phyloP scores from a whole-genome alignment of 1,140 invertebrate genomes.

The Drosophila tsacasi region DNA sequence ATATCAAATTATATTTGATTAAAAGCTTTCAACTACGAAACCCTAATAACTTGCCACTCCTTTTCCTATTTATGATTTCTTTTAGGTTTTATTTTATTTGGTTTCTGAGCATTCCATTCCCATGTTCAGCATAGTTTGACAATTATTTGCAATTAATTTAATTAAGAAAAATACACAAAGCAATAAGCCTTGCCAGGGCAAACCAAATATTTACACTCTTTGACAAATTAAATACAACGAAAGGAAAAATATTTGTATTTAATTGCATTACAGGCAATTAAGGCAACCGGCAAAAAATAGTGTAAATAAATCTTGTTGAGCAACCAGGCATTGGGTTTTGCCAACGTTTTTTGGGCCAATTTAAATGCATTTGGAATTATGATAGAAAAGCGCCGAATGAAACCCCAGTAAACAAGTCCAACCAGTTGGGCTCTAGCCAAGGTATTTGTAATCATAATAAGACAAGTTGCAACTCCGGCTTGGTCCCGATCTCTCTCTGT shows the following conservation, averaged over 20 bases:
- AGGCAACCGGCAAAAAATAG: slow-evolving; percentile 42
- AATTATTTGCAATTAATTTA: slow-evolving; percentile 60
- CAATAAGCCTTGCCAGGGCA: background rate
- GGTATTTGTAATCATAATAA: slow-evolving; percentile 60
- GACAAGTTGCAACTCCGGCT: slow-evolving; percentile 32
- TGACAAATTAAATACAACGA: slow-evolving; percentile 62
- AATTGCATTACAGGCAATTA: slow-evolving; percentile 76
- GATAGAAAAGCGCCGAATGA: slow-evolving; percentile 58
- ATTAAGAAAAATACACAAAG: slow-evolving; percentile 38
- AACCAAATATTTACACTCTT: slow-evolving; percentile 55
- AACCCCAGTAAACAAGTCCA: slow-evolving; percentile 62
- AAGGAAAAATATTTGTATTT: slow-evolving; percentile 69
- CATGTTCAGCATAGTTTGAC: slow-evolving; percentile 41
- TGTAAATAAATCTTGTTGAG: slow-evolving; percentile 54
- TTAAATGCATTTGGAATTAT: slow-evolving; percentile 74
- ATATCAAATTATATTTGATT: slow-evolving; percentile 7
- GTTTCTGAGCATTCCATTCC: slow-evolving; percentile 25
- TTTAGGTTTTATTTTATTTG: background rate
- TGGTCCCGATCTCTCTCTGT: slow-evolving; percentile 13
- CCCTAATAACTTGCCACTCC: background rate
- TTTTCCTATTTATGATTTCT: slow-evolving; percentile 1
- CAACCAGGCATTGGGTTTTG: slow-evolving; percentile 37
- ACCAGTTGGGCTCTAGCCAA: slow-evolving; percentile 62
- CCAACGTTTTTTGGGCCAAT: slow-evolving; percentile 61
- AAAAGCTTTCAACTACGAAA: background rate